Percentiles rank a stretch among this genome's conserved stretches.
Conservation (phyloP, 2,113 vertebrate species). For the Rhinolophus sinicus region DNA sequence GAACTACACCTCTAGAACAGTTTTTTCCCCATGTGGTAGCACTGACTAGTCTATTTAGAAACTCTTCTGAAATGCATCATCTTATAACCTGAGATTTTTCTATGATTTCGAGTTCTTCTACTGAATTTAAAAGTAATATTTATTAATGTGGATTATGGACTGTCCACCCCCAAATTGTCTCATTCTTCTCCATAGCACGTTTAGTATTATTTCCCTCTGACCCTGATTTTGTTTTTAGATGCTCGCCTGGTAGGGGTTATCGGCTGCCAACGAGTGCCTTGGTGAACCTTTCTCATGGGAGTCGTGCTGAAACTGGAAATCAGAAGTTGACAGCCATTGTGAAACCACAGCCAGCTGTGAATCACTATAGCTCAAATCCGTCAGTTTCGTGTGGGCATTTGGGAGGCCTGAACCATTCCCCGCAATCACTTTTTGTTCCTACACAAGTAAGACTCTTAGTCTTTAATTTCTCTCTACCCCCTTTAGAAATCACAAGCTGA, state of each 20-base stretch:
- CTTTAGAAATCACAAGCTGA: constrained; percentile 17
- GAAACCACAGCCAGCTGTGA: constrained; percentile 93
- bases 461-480: neutral
- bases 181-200: neutral
- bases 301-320: constrained; percentile 89
- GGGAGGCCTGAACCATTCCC: constrained; percentile 93
- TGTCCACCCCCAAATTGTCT: neutral
- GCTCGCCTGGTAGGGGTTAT: constrained; percentile 91
- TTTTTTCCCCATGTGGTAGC: neutral
- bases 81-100: constrained; percentile 24
- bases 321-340: constrained; percentile 95
- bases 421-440: constrained; percentile 94
- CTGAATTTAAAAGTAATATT: constrained; percentile 13
- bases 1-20: neutral
- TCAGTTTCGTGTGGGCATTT: constrained; percentile 83
- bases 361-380: constrained; percentile 78
- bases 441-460: constrained; percentile 87
- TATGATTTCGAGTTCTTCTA: neutral
- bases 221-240: constrained; percentile 84
- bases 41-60: neutral
- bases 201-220: constrained; percentile 39
- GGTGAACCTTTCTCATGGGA: constrained; percentile 95
- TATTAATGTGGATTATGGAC: neutral
- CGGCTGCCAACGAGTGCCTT: constrained; percentile 96
- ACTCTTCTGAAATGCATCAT: neutral